Base-by-base conservation (phyloP, 2,888 invertebrate genomes). In the Nomada flava region DNA sequence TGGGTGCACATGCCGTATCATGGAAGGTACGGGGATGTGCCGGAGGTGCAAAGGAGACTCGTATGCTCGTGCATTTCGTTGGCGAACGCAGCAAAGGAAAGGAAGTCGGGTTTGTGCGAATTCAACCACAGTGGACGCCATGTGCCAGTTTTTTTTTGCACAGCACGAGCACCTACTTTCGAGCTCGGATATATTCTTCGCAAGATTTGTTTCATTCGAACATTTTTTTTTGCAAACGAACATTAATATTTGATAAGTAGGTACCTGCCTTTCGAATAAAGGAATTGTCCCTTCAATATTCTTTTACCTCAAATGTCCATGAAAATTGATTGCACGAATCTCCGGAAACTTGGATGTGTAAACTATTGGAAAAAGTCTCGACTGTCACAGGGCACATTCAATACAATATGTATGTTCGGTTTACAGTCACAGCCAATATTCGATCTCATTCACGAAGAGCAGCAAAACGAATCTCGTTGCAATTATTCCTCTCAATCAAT, bases 1-100 rank as follows among this genome's bases (percentile, higher is more conserved):
- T 69, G 72, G 53, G 80, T 81, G 86, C 88, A 85, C 82, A 89
- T 82, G 84, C 80, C 86, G 85, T 78, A 83, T 86, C 86, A 75
- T 73, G 60, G 71, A 70, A 67, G 50, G 55, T 52, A 62, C 52
- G 63, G 36, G 65, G 64, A 76, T 80, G 80, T 72, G 73, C 75
- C n/a, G 71, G 20, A 76, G 83, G 59, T 75, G 78, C 71, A 55
- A 76, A 74, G 29, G 59, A 75, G 74, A 55, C 71, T 72, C 59
- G 50, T 26, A 67, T 55, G 59, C 67, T 57, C 52, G 70, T 69
- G 64, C 57, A 26, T 52, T 76, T 70, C 77, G 65, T 44, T 52
- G 67, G 29, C 50, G 50, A n/a, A 20, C n/a, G 69, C 23, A 29
- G 60, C 18, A 7, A 29, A 11, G 23, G 44, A 67, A 47, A 67